These are phyloP conservation scores for Tachystola acroxantha DNA, from an alignment of 2,888 invertebrate species.

Conservation along the genomic window DNA sequence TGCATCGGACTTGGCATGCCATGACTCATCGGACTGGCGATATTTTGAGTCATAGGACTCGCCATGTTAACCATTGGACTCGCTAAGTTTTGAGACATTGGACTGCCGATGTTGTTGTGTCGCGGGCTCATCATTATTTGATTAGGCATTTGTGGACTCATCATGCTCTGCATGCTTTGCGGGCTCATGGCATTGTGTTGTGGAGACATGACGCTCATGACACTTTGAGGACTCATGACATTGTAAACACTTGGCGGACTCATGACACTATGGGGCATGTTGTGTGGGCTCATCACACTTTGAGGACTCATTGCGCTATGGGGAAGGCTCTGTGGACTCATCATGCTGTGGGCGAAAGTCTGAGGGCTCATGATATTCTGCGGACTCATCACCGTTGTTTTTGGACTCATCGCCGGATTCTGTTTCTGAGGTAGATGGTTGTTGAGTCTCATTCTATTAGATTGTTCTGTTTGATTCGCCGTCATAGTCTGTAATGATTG, in stretches of 20 bases:
- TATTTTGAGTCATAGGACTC: slow-evolving; percentile 48
- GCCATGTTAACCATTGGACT: slow-evolving; percentile 58
- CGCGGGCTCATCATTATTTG: slow-evolving; percentile 70
- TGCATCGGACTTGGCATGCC: slow-evolving; percentile 69
- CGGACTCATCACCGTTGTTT: slow-evolving; percentile 57
- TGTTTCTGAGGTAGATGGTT: slow-evolving; percentile 57
- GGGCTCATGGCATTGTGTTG: slow-evolving; percentile 71
- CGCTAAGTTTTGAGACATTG: slow-evolving; percentile 58
- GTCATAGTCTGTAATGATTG: slow-evolving; percentile 67
- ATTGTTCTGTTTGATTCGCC: slow-evolving; percentile 58
- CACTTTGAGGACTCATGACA: slow-evolving; percentile 70
- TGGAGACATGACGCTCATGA: slow-evolving; percentile 72
- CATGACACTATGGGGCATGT: slow-evolving; percentile 56
- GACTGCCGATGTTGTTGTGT: slow-evolving; percentile 57
- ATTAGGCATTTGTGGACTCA: slow-evolving; percentile 69
- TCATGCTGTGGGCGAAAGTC: slow-evolving; percentile 58
- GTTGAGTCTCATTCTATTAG: slow-evolving; percentile 52
- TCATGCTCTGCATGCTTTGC: slow-evolving; percentile 63
- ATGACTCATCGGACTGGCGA: slow-evolving; percentile 61
- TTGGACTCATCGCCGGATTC: slow-evolving; percentile 47
- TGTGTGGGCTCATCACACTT: slow-evolving; percentile 63
- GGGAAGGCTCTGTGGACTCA: slow-evolving; percentile 67
- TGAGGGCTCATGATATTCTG: slow-evolving; percentile 64
- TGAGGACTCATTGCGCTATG: slow-evolving; percentile 70
- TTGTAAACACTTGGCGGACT: slow-evolving; percentile 65